Evolutionary conservation across 2,888 invertebrate genomes (phyloP).

Genomic region (Molanna angustata): DNA sequence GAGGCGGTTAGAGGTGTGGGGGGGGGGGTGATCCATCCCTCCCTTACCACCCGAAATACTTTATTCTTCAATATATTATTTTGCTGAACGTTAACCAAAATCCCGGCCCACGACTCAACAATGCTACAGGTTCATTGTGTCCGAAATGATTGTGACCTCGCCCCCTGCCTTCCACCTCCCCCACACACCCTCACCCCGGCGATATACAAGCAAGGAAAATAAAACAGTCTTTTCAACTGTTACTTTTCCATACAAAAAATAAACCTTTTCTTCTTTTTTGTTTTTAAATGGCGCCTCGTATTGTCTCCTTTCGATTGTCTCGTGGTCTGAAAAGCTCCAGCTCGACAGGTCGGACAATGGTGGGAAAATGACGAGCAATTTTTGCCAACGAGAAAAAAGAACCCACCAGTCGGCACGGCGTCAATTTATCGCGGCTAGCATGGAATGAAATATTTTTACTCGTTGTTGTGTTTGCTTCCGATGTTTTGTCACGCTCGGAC

Average conservation of each 20-base stretch:
- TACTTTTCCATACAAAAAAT: constrained; percentile 45
- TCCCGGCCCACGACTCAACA: constrained; percentile 25
- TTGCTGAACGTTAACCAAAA: constrained; percentile 18
- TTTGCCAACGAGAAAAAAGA: too few relatives aligned
- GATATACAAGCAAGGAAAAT: constrained; percentile 29
- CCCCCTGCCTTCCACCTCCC: constrained; percentile 28
- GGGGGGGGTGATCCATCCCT: too few relatives aligned
- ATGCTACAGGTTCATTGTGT: constrained; percentile 30
- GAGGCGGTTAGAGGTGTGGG: too few relatives aligned
- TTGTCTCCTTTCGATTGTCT: constrained; percentile 62
- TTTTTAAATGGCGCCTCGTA: constrained; percentile 61
- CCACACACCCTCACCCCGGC: constrained; percentile 21
- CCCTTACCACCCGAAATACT: constrained; percentile 1
- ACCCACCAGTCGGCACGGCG: too few relatives aligned
- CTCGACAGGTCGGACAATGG: not conserved
- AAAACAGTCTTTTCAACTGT: constrained; percentile 32
- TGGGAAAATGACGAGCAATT: constrained; percentile 11
- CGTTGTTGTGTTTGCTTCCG: not conserved
- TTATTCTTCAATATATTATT: constrained; percentile 12
- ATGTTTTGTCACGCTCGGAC: not conserved
- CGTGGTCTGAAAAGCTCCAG: constrained; percentile 48
- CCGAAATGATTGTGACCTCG: constrained; percentile 32
- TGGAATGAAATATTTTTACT: too few relatives aligned
- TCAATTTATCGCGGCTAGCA: too few relatives aligned
- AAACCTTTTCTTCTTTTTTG: constrained; percentile 61